These are phyloP conservation scores for Pentamera pediparva DNA, from an alignment of 53 echinoderm and acorn worm genomes.

Conservation along the genomic window DNA sequence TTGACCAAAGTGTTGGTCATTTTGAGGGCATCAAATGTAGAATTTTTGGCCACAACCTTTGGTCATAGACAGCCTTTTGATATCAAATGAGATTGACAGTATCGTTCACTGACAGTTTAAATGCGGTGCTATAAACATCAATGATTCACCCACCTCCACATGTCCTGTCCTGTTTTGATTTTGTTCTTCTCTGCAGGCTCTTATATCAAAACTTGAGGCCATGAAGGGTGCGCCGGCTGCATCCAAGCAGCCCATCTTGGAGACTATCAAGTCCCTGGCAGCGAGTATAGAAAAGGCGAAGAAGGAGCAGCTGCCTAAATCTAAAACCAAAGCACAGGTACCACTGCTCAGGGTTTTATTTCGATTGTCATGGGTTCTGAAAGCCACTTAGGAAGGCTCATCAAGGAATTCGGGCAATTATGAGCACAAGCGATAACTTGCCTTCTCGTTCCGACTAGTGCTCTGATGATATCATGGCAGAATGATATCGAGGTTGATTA, in stretches of 20 bases:
- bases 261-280: constrained; percentile 69
- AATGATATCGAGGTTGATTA: no score
- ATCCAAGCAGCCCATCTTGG: constrained; percentile 60
- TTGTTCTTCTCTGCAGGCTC: constrained; percentile 34
- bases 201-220: constrained; percentile 71
- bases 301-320: constrained; percentile 56
- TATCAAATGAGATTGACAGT: not conserved
- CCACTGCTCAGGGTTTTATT: not conserved
- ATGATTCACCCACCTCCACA: not conserved
- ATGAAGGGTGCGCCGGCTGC: constrained; percentile 58
- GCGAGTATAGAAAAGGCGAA: constrained; percentile 74
- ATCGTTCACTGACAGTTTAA: not conserved
- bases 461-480: no score
- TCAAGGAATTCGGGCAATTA: no score
- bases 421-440: no score
- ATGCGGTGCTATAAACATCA: not conserved
- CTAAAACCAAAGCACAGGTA: constrained; percentile 43
- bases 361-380: not conserved
- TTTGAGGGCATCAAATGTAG: no score
- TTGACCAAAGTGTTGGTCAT: no score
- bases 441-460: no score
- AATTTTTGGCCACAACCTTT: no score
- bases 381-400: not conserved
- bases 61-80: no score
- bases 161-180: not conserved